Conservation (phyloP, 2,888 invertebrate genomes). For the Unio delphinus region DNA sequence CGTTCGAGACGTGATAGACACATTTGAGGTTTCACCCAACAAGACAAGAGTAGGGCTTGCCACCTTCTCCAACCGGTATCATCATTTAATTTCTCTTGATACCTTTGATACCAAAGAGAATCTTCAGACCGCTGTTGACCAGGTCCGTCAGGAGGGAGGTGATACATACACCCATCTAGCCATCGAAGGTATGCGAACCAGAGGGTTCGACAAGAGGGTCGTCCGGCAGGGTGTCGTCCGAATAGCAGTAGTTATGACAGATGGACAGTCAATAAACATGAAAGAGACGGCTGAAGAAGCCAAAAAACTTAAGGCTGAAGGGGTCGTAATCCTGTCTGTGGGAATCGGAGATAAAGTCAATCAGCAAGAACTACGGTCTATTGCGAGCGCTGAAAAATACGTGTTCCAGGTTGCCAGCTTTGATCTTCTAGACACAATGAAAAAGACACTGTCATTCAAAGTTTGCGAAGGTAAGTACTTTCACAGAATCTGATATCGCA, state of each 20-base stretch:
- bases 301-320: conserved; percentile 23
- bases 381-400: conserved; percentile 42
- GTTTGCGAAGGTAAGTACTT: conserved; percentile 30
- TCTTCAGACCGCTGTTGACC: conserved; percentile 15
- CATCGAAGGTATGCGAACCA: conserved; percentile 22
- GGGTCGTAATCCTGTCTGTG: conserved; percentile 37
- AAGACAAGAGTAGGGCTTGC: conserved; percentile 39
- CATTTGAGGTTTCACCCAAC: conserved; percentile 38
- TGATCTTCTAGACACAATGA: conserved; percentile 26
- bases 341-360: conserved; percentile 35
- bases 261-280: conserved; percentile 29
- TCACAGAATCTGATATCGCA: background rate
- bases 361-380: conserved; percentile 39
- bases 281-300: conserved; percentile 30
- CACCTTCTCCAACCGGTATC: conserved; percentile 30
- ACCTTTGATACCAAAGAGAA: conserved; percentile 20
- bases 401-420: conserved; percentile 35
- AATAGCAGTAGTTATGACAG: conserved; percentile 38
- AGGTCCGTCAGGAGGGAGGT: conserved; percentile 27
- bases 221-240: conserved; percentile 28
- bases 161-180: conserved; percentile 38
- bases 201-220: conserved; percentile 12
- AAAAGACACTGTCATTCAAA: conserved; percentile 22
- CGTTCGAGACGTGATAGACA: conserved; percentile 39
- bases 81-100: conserved; percentile 18